Evolutionary conservation across 2,888 invertebrate species (phyloP), one percentile per base, ranked within the genome.

Genomic region (Aphidoletes aphidimyza): DNA sequence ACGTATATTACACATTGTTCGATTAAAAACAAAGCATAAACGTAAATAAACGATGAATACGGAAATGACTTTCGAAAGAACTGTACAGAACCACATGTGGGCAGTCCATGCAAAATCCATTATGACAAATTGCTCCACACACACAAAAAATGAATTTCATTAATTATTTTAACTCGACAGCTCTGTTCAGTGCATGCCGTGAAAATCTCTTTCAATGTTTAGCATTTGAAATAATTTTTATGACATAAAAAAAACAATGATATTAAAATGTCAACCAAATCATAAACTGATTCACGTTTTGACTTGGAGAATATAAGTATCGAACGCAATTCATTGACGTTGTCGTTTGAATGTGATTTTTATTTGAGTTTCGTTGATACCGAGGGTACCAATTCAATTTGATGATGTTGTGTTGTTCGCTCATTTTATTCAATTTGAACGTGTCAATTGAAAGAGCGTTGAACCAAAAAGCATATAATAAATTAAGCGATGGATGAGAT

Each of bases 371-470:
- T 14, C 17, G 30, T 14, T 69, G 69, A 69, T 54, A 22, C 22
- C 54, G 22, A 8, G 30, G 69, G 30, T 30, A 30, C 30, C 69
- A 69, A 30, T 69, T 69, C 69, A 54, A 47, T 47, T 47, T 22
- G 22, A 22, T 22, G 2, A 47, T 47, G 47, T 47, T 22, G n/a
- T 22, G n/a, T 22, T 22, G 9, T 54, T 54, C 54, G 22, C 22
- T 54, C 54, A 54, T 54, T 54, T 54, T 22, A 54, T 54, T 54
- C 69, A 30, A 69, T 69, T 26, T 69, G 69, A 69, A 69, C 30
- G 69, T 69, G 69, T 69, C 69, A 69, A 69, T 69, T 69, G 69
- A 30, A 69, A 26, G 69, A 69, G 30, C 69, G 30, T 69, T 30
- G 69, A 69, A 69, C 69, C 69, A 69, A 69, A 34, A 30, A 17